A percentile compares a stretch with the other conserved stretches of the same genome.
Conservation (phyloP, 2,113 vertebrate species). For the Indicator indicator region DNA sequence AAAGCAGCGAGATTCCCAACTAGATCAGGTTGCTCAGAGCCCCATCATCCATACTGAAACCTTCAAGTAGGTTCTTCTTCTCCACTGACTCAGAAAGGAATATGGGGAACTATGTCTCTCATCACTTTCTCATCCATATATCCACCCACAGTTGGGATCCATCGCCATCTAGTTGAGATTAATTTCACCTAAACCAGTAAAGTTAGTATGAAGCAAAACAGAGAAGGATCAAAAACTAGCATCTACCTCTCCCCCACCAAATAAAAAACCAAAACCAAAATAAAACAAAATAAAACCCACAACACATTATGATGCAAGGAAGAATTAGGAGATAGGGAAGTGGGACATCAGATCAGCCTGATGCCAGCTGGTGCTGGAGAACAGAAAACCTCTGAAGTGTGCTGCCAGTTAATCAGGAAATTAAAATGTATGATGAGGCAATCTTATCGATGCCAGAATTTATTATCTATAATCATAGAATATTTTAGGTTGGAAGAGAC, state of each 20-base stretch:
- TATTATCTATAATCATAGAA: not conserved
- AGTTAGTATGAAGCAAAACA: not conserved
- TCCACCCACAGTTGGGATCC: not conserved
- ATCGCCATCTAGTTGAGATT: not conserved
- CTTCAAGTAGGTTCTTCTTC: not conserved
- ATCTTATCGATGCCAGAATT: not conserved
- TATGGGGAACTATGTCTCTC: not conserved
- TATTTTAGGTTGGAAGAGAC: too few species aligned
- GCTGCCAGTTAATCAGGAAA: not conserved
- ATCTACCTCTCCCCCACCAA: too few species aligned
- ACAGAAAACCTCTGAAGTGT: not conserved
- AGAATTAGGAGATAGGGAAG: not conserved
- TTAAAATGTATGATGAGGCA: not conserved
- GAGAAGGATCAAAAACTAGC: not conserved
- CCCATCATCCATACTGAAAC: not conserved
- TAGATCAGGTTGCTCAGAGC: too few species aligned
- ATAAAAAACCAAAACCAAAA: not conserved
- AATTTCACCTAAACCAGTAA: not conserved
- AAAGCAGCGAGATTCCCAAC: too few species aligned
- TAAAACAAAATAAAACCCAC: not conserved
- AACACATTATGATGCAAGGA: not conserved
- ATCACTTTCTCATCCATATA: not conserved
- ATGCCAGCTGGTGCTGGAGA: not conserved
- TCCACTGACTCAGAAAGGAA: not conserved
- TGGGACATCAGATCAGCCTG: not conserved